Conservation (phyloP, 2,888 invertebrate genomes). For the Auanema sp. region DNA sequence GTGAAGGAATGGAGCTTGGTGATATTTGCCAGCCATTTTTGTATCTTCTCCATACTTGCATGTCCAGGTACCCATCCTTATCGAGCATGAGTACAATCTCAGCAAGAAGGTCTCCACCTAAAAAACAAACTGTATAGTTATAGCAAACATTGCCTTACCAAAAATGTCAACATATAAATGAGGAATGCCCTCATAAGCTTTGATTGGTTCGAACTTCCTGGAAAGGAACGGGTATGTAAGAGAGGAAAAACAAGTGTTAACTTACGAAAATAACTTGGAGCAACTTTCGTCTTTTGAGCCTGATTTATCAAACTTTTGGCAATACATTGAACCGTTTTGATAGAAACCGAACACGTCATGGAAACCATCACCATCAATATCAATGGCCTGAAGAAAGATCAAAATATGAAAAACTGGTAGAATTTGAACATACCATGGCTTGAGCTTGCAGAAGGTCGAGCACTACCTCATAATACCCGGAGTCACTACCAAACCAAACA, state of each 20-base stretch:
- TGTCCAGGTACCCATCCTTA: constrained; percentile 25
- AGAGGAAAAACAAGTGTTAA: neutral
- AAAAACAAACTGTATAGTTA: neutral
- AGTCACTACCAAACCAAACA: constrained; percentile 9
- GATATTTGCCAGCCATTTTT: constrained; percentile 14
- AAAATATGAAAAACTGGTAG: neutral
- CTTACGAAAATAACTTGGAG: constrained; percentile 17
- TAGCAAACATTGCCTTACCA: no score
- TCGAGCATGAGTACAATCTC: constrained; percentile 53
- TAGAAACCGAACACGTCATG: constrained; percentile 58
- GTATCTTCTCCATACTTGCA: constrained; percentile 25
- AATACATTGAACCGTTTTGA: constrained; percentile 34
- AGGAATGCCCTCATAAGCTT: constrained; percentile 34
- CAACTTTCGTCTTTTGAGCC: constrained; percentile 17
- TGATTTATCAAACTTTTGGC: constrained; percentile 7
- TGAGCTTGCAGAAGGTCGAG: constrained; percentile 10
- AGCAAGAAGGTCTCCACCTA: constrained; percentile 42
- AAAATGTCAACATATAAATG: constrained; percentile 41
- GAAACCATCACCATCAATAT: constrained; percentile 56
- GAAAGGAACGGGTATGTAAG: neutral
- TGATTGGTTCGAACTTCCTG: neutral
- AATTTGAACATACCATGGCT: constrained; percentile 15
- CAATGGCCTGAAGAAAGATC: constrained; percentile 36
- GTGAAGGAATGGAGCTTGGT: constrained; percentile 1
- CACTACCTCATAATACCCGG: neutral